A percentile compares a stretch with the other conserved stretches of the same genome.
phyloP scores from a whole-genome alignment of 2,797 vertebrate genomes.

The Adrianichthys oophorus region DNA sequence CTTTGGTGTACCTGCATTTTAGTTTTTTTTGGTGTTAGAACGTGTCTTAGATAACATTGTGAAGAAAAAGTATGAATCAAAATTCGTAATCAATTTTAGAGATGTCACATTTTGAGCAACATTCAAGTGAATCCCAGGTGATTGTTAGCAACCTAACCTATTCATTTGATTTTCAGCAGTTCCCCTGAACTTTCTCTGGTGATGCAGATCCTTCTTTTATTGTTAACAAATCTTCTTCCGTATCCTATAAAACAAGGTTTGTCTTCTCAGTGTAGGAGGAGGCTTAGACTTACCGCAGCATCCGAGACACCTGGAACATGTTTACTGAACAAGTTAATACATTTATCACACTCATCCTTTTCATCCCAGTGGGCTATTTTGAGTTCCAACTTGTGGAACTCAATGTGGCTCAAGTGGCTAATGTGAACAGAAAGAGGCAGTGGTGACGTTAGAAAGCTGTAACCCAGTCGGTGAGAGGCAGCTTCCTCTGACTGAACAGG shows the following conservation, averaged over 20 bases:
- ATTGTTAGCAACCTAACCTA: too few species aligned
- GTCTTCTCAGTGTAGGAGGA: not conserved
- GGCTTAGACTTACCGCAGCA: not conserved
- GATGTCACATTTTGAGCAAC: too few species aligned
- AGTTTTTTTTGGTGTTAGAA: too few species aligned
- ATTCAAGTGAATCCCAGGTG: too few species aligned
- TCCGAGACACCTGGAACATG: slow-evolving; percentile 3
- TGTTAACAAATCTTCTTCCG: not conserved
- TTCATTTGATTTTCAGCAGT: too few species aligned
- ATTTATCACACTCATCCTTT: not conserved
- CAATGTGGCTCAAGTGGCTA: not conserved
- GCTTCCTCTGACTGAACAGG: slow-evolving; percentile 9
- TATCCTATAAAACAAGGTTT: not conserved
- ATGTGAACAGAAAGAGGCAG: slow-evolving; percentile 6
- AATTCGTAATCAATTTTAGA: too few species aligned
- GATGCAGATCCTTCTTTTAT: not conserved
- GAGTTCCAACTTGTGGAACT: not conserved
- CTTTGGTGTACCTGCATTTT: too few species aligned
- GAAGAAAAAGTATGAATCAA: too few species aligned
- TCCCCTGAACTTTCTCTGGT: too few species aligned
- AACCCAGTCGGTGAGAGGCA: slow-evolving; percentile 11
- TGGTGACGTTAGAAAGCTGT: not conserved
- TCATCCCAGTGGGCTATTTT: slow-evolving; percentile 2
- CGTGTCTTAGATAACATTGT: too few species aligned
- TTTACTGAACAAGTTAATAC: slow-evolving; percentile 1